Conservation (phyloP, 2,888 invertebrate species). For the Phoenoteleia sp. region DNA sequence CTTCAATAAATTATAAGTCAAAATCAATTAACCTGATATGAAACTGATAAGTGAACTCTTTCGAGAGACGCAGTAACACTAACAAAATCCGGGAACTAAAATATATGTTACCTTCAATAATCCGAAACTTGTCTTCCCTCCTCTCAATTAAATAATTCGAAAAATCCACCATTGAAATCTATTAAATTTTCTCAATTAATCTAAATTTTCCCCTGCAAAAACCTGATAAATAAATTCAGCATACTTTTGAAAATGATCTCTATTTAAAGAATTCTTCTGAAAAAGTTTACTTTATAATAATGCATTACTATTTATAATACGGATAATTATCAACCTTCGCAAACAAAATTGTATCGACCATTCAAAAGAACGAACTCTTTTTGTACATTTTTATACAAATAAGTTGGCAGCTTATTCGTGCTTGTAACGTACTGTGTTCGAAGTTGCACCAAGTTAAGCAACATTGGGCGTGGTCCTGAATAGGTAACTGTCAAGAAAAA, state of each 20-base stretch:
- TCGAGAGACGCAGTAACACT: no score
- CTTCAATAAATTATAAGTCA: no score
- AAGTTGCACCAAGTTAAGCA: conserved; percentile 41
- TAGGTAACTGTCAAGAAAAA: conserved; percentile 50
- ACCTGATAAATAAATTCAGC: neutral
- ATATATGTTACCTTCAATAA: no score
- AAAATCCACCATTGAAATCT: neutral
- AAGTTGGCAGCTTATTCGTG: conserved; percentile 49
- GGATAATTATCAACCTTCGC: neutral
- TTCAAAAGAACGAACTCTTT: neutral
- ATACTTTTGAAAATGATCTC: neutral
- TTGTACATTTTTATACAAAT: conserved; percentile 20
- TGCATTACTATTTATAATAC: neutral
- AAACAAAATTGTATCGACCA: neutral
- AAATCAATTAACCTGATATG: no score
- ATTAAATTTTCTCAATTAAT: neutral
- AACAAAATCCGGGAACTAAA: no score
- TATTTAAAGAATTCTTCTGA: neutral
- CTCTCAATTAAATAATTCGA: no score
- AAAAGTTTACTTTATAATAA: neutral
- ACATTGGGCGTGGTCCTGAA: conserved; percentile 51
- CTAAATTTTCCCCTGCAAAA: neutral
- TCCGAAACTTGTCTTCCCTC: no score
- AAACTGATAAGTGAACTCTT: no score
- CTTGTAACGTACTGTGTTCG: conserved; percentile 41